Evolutionary conservation across 2,888 invertebrate genomes (phyloP), one percentile per base, ranked within the genome.

Genomic region (Callimorpha dominula): DNA sequence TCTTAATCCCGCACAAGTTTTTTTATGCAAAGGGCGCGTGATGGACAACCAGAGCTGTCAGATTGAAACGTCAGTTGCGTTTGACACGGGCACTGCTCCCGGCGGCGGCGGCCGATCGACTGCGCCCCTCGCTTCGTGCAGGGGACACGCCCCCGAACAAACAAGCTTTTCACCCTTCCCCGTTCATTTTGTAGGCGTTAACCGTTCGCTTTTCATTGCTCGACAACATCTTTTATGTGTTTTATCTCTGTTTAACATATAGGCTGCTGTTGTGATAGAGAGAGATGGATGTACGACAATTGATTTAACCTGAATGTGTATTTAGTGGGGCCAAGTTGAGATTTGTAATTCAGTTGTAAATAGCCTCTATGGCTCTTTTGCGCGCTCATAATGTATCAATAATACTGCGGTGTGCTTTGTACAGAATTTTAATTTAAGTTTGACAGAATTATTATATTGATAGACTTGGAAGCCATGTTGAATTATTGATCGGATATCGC

Each of bases 341-440:
- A 94, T 95, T 95, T 95, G 95, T 95, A 94, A 95, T 94, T 93
- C 95, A 92, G 93, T 93, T 95, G 95, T 94, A 94, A 95, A 95
- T 95, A 92, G 92, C 88, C 75, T 89, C 85, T 91, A 93, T 90
- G 91, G 92, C 93, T 94, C 94, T 94, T 94, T 94, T 86, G 92
- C 93, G 90, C 74, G 85, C 82, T 90, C 92, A 90, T 95, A 95
- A 95, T 95, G 95, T 95, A 94, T 95, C 95, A 95, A 95, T 95
- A 95, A 92, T 93, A 92, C 86, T 88, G 90, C 88, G 87, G 86
- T 85, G 71, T 79, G 89, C 91, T 92, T 91, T 90, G 87, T 89
- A 88, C 90, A 88, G 94, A 95, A 94, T 94, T 94, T 93, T 94
- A 94, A 95, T 95, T 95, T 92, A 91, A 92, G 84, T 92, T 93